Evolutionary conservation across 2,888 invertebrate species (phyloP), one percentile per base, ranked within the genome.

Genomic region (Leptogaster cylindrica): DNA sequence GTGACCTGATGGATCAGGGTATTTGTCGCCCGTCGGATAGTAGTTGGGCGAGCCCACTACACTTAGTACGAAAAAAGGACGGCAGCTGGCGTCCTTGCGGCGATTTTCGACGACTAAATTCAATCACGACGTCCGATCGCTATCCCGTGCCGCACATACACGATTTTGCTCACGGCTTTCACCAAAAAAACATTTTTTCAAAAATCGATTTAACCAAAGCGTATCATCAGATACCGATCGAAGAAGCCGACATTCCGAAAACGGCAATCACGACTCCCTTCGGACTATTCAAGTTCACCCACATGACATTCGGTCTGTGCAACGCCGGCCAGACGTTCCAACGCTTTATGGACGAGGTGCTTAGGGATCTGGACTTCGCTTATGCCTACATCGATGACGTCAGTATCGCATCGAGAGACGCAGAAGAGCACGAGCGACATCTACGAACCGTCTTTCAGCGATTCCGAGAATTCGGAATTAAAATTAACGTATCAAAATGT

Each of bases 1-100:
- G 66, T 3, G 31, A 36, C 4, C 52, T 69, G 65, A 31, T 70
- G 33, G 74, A 80, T 18, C 70, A 74, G 28, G 81, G 80, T 0
- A 78, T 81, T 6, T 78, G 79, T 36, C 72, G 79, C 5, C 81
- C 78, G 0, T 80, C 79, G 0, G 75, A 75, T 8, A 78, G 78
- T 39, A 70, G 73, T 1, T 81, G 78, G 80, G 74, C 79, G 0
- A 77, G 75, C 50, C 81, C 78, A 1, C 71, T 82, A 0, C 75
- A 75, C 46, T 50, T 77, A 68, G 73, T 72, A 1, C 51, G 68
- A 10, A 76, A 76, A 51, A 70, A 73, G 52, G 52, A 70, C 2
- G 72, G 73, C 12, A 64, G 66, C 3, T 76, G 76, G 76, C 28
- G 77, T n/a, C 74, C 76, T 0, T 76, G 76, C 48, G 76, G 76